Base-by-base conservation (phyloP, 2,888 invertebrate genomes). In the Dasysyrphus tricinctus region DNA sequence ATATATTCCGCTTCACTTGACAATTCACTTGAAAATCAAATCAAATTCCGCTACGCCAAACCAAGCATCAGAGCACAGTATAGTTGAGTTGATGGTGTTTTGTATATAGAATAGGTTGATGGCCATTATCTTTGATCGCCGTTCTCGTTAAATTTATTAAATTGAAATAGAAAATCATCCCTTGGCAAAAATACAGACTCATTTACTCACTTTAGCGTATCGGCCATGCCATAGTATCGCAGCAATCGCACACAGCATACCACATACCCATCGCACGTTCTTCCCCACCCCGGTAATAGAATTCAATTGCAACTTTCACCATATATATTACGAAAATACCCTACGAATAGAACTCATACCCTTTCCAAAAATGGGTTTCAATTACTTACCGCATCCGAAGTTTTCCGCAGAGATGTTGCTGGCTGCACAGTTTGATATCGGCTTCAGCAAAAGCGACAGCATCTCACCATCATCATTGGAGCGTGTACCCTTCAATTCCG, bases 21-120 rank as follows among this genome's bases (percentile, higher is more conserved):
- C 83, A 83, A 87, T 87, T 83, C 87, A 87, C 87, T 87, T 83
- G 79, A 76, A 87, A 87, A 87, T 87, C 87, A 87, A 87, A 87
- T 83, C 79, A 87, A 87, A 87, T 83, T 76, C 76, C 76, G 42
- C 67, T 37, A 69, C 44, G 80, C 69, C 80, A 78, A 51, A 54
- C 54, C 77, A 61, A 74, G 44, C 80, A n/a, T n/a, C n/a, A 70
- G 44, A 59, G 47, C 32, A 3, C 9, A 5, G 4, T 3, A n/a
- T n/a, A 24, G 37, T 11, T 11, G 29, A 29, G 24, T 24, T 16
- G 29, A 47, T 32, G 29, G 29, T 11, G 14, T 24, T 24, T 1
- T 24, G 3, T 24, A 24, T 24, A 24, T 24, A 24, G 49, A 54
- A 54, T 54, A 42, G 29, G 39, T 69, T 69, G 51, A 54, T 72